Evolutionary conservation across 2,888 invertebrate genomes (phyloP).

Genomic region (Aleiodes testaceus): DNA sequence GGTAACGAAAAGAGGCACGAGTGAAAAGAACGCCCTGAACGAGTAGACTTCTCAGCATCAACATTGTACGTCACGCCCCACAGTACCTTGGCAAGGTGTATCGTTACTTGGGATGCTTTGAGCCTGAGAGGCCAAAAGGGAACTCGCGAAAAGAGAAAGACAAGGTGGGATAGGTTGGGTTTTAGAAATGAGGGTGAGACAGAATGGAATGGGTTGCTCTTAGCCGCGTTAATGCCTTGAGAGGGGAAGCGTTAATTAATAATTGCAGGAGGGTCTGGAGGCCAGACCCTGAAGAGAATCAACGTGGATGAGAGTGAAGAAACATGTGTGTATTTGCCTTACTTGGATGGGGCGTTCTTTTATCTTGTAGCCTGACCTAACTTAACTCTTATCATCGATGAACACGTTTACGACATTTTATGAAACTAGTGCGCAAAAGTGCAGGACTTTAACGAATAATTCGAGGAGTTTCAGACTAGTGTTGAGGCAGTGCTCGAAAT

Average conservation of each 20-base stretch:
- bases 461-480: conserved; percentile 38
- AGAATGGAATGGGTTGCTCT: conserved; percentile 60
- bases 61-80: conserved; percentile 20
- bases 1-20: conserved; percentile 28
- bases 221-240: conserved; percentile 71
- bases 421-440: no score
- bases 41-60: conserved; percentile 17
- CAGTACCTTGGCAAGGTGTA: conserved; percentile 63
- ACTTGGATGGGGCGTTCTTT: conserved; percentile 42
- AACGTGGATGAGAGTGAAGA: conserved; percentile 18
- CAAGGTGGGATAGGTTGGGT: conserved; percentile 35
- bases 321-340: conserved; percentile 40
- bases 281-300: conserved; percentile 30
- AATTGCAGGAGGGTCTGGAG: conserved; percentile 68
- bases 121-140: conserved; percentile 54
- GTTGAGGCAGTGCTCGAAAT: conserved; percentile 43
- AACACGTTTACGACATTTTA: no score
- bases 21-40: conserved; percentile 21
- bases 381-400: conserved; percentile 47
- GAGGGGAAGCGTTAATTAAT: conserved; percentile 72
- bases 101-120: conserved; percentile 69
- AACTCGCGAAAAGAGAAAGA: conserved; percentile 48
- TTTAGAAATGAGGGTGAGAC: conserved; percentile 50
- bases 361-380: conserved; percentile 43
- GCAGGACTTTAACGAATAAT: neutral